Conservation (phyloP, 2,113 vertebrate species). For the Petaurus breviceps region DNA sequence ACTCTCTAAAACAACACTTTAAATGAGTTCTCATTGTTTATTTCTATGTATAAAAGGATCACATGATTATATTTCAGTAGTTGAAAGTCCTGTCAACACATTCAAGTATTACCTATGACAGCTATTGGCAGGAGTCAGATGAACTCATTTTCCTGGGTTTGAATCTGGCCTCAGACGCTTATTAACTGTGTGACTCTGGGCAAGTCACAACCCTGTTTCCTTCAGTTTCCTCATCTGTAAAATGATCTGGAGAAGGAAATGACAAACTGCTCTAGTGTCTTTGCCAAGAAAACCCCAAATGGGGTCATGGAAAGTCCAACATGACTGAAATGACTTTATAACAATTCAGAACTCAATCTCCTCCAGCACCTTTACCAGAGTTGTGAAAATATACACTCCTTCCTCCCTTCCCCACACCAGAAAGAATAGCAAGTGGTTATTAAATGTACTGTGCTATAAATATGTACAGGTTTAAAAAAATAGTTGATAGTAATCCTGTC, state of each 20-base stretch:
- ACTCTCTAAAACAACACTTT: neutral
- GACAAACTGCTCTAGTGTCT: too few species aligned
- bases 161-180: too few species aligned
- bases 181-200: too few species aligned
- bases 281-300: too few species aligned
- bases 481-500: neutral
- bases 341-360: neutral
- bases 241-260: too few species aligned
- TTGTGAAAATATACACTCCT: neutral
- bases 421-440: neutral
- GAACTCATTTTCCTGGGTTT: too few species aligned
- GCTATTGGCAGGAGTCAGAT: too few species aligned
- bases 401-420: neutral
- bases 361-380: neutral
- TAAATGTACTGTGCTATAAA: neutral
- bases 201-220: too few species aligned
- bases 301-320: too few species aligned
- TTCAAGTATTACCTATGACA: neutral
- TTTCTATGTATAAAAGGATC: neutral
- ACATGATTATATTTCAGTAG: neutral
- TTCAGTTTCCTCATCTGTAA: too few species aligned
- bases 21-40: neutral
- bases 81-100: neutral
- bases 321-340: too few species aligned
- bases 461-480: neutral